Evolutionary conservation across 2,113 vertebrate genomes (phyloP).

Genomic region (Suncus etruscus): DNA sequence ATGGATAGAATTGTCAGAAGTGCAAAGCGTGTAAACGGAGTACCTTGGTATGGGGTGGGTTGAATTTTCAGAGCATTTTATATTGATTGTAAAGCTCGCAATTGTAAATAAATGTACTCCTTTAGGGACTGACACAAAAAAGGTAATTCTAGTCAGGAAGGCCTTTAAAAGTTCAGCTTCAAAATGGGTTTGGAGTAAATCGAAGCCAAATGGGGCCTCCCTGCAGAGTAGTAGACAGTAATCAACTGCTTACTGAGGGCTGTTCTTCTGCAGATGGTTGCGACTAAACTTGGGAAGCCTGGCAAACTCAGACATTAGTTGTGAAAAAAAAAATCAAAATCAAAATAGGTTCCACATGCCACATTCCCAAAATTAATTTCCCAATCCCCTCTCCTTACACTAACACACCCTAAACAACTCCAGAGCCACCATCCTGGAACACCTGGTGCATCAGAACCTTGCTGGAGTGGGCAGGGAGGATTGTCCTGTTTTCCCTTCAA

Average conservation of each 20-base stretch:
- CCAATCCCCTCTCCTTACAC: constrained; percentile 13
- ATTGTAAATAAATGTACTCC: neutral
- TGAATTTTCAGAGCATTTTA: constrained; percentile 43
- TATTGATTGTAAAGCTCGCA: neutral
- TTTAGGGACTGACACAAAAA: neutral
- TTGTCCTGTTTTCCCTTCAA: neutral
- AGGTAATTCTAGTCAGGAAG: constrained; percentile 1
- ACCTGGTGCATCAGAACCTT: neutral
- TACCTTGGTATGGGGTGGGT: neutral
- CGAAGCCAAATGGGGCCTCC: neutral
- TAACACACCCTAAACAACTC: neutral
- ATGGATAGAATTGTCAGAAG: neutral
- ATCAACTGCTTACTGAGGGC: neutral
- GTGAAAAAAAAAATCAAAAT: constrained; percentile 61
- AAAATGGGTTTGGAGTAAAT: neutral
- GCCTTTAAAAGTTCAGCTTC: constrained; percentile 32
- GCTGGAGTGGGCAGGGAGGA: neutral
- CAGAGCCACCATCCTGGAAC: neutral
- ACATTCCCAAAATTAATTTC: constrained; percentile 63
- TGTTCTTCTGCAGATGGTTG: constrained; percentile 62
- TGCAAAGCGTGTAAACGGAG: neutral
- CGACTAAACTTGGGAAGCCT: constrained; percentile 68
- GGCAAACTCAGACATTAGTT: constrained; percentile 53
- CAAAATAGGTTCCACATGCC: constrained; percentile 68
- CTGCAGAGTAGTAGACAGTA: neutral